Evolutionary conservation across 1,140 invertebrate species (phyloP).

Genomic region (Amphibalanus amphitrite): DNA sequence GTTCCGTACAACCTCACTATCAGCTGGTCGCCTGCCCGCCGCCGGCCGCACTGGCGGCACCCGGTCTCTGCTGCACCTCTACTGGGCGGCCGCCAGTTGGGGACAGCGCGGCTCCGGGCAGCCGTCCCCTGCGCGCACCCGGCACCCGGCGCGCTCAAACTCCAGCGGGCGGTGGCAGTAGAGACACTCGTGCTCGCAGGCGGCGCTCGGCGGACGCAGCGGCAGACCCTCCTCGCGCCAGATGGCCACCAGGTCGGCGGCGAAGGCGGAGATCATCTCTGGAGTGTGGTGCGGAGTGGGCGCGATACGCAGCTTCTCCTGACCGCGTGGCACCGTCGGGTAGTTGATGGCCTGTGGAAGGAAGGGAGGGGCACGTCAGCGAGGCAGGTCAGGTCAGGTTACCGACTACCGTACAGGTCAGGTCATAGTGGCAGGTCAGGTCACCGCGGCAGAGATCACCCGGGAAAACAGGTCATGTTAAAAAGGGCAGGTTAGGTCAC

Average conservation of each 20-base stretch:
- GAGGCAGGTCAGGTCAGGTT: background rate
- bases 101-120: background rate
- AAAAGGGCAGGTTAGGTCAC: too few species aligned
- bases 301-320: conserved; percentile 81
- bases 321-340: conserved; percentile 81
- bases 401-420: too few species aligned
- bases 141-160: conserved; percentile 2
- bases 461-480: too few species aligned
- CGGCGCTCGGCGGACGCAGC: background rate
- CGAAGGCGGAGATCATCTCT: conserved; percentile 72
- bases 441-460: too few species aligned
- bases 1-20: too few species aligned
- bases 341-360: conserved; percentile 81
- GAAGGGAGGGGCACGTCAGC: background rate
- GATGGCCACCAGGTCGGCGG: conserved; percentile 49
- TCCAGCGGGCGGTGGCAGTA: background rate
- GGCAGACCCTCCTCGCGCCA: conserved; percentile 54
- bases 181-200: background rate
- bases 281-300: conserved; percentile 83
- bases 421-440: too few species aligned
- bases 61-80: too few species aligned
- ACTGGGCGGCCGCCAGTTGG: background rate
- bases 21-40: too few species aligned
- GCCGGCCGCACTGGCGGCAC: too few species aligned
- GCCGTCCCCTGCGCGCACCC: background rate